Evolutionary conservation across 2,797 vertebrate genomes (phyloP).

Genomic region (Toxotes lorentzi): DNA sequence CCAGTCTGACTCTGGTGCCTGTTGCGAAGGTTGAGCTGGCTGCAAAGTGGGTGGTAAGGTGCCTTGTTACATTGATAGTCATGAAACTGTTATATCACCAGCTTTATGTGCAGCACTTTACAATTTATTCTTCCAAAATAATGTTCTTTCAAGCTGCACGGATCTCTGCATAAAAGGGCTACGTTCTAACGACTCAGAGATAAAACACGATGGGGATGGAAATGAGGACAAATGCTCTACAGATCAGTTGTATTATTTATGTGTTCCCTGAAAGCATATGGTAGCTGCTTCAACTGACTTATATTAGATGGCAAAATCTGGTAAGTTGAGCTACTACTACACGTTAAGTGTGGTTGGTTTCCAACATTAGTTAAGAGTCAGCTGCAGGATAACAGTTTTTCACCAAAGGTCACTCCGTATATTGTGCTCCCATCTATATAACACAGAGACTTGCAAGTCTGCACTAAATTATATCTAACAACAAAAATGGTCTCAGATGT

Average conservation of each 20-base stretch:
- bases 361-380: constrained; percentile 3
- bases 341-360: not conserved
- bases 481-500: constrained; percentile 44
- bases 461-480: constrained; percentile 33
- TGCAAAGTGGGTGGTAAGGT: constrained; percentile 55
- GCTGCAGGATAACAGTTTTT: constrained; percentile 11
- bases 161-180: not conserved
- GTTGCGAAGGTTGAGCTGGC: constrained; percentile 14
- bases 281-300: constrained; percentile 11
- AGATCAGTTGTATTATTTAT: constrained; percentile 29
- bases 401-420: constrained; percentile 5
- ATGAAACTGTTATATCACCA: constrained; percentile 33
- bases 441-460: constrained; percentile 10
- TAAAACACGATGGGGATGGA: constrained; percentile 33
- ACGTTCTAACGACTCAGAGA: not conserved
- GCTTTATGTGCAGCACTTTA: constrained; percentile 31
- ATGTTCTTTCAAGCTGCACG: constrained; percentile 45
- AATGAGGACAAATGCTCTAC: constrained; percentile 27
- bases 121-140: constrained; percentile 18
- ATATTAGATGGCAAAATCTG: not conserved
- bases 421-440: not conserved
- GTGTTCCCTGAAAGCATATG: not conserved
- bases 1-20: constrained; percentile 3
- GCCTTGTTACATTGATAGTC: constrained; percentile 31
- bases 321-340: not conserved